A percentile compares a stretch with the other conserved stretches of the same genome.
phyloP scores from a whole-genome alignment of 2,113 vertebrate genomes.

The Tapirus terrestris region DNA sequence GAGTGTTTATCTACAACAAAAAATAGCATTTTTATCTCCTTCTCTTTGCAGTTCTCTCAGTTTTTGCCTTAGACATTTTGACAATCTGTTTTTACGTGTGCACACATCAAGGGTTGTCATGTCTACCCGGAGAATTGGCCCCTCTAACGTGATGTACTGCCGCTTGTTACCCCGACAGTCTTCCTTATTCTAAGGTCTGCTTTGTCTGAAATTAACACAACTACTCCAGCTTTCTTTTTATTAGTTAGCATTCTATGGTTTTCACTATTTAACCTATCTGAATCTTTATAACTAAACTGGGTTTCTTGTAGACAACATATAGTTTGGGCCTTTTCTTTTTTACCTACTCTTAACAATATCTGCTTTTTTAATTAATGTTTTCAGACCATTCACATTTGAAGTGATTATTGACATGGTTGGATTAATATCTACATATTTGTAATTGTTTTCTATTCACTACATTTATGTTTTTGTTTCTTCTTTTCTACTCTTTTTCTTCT shows the following conservation, averaged over 20 bases:
- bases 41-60: not conserved
- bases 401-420: not conserved
- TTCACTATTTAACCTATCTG: not conserved
- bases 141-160: not conserved
- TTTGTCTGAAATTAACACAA: not conserved
- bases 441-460: not conserved
- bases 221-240: not conserved
- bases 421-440: not conserved
- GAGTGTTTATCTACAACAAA: not conserved
- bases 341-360: not conserved
- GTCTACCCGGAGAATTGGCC: not conserved
- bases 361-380: not conserved
- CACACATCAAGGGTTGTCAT: not conserved
- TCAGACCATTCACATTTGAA: not conserved
- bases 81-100: not conserved
- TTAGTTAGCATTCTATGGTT: not conserved
- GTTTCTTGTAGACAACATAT: not conserved
- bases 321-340: not conserved
- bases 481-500: not conserved
- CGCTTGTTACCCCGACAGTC: not conserved
- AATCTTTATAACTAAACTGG: not conserved
- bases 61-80: not conserved
- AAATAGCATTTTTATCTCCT: not conserved
- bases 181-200: not conserved
- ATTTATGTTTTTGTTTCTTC: not conserved